Base-by-base conservation (phyloP, 2,113 vertebrate genomes). In the Anser cygnoides region DNA sequence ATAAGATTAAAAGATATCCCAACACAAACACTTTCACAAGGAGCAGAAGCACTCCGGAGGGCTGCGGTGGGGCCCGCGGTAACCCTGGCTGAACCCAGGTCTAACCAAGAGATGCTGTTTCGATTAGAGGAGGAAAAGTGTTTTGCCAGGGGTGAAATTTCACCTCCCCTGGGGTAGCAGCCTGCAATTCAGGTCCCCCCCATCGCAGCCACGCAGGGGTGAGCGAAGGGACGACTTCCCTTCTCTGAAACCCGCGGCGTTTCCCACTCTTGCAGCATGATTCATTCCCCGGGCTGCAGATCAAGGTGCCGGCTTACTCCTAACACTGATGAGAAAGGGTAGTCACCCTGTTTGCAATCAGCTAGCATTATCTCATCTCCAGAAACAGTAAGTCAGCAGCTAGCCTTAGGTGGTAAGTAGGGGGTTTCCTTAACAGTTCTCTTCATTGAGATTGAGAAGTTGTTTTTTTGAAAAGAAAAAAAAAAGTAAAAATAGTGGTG, bases 371-470 rank as follows among this genome's bases (percentile, higher is more conserved):
- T 89, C 91, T 94, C 81, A 23, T 91, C 66, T 87, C 1, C 0
- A 93, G 93, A 95, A 94, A 93, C 59, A 84, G 52, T 59, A 93
- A 95, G 59, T 94, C 92, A 94, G 88, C 83, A 93, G 43, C 58
- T 55, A 91, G 85, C 92, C 92, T 86, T 66, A 90, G 73, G 92
- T 94, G 92, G 3, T 74, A 93, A 94, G 81, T 25, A 94, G 90
- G 88, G 93, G 77, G 11, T 87, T 96, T 95, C 96, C 87, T 83
- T 70, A 92, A 50, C 62, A 66, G 37, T 72, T 18, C 28, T 84
- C 54, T 84, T 92, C 70, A 76, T 2, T 73, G 46, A 79, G 66
- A 83, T 8, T 66, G 44, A 80, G 75, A 25, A 71, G n/a, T 62
- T 62, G 17, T 35, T 66, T 9, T 49, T 49, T 49, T 49, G 22